Base-by-base conservation (phyloP, 2,888 invertebrate genomes). In the Hydroisotoma schaefferi region DNA sequence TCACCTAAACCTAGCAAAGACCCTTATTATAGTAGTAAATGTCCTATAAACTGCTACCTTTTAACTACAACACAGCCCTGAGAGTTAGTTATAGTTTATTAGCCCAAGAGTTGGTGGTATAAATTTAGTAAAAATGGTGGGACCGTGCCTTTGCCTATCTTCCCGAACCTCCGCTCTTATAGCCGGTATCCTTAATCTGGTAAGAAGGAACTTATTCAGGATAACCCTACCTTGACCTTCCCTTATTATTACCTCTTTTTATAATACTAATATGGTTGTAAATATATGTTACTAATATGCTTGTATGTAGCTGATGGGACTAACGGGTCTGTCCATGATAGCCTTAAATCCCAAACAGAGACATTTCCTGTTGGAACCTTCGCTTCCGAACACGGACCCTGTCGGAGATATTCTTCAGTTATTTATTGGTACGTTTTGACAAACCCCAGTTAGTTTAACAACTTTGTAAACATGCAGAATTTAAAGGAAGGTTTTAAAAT, bases 371-470 rank as follows among this genome's bases (percentile, higher is more conserved):
- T 53, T 67, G 12, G 55, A 67, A 29, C 67, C 67, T 5, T 25
- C 52, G 1, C 60, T 60, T 25, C 53, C 55, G 2, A 37, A 56
- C 20, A 63, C 57, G 48, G 65, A 65, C 53, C 46, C 43, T 40
- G 55, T 65, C 51, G 65, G 63, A 48, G 67, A 67, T 33, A 63
- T 59, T 3, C 63, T 64, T 33, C 67, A 67, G 37, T 51, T 67
- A 12, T 56, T 67, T 4, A 65, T 67, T 22, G 67, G 67, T 65
- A 57, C 55, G 28, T 10, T 27, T 38, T 51, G 33, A 43, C 8
- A 20, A 33, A 33, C 33, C 15, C 33, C 8, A 43, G 18, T 6
- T 18, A 43, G 8, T 43, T 43, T n/a, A 43, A 43, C 8, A n/a
- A 10, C 20, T 47, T 47, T 47, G 22, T 20, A 10, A 49, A 25